A percentile compares a stretch with the other conserved stretches of the same genome.
Conservation (phyloP, 2,888 invertebrate species). For the Ochropleura leucogaster region DNA sequence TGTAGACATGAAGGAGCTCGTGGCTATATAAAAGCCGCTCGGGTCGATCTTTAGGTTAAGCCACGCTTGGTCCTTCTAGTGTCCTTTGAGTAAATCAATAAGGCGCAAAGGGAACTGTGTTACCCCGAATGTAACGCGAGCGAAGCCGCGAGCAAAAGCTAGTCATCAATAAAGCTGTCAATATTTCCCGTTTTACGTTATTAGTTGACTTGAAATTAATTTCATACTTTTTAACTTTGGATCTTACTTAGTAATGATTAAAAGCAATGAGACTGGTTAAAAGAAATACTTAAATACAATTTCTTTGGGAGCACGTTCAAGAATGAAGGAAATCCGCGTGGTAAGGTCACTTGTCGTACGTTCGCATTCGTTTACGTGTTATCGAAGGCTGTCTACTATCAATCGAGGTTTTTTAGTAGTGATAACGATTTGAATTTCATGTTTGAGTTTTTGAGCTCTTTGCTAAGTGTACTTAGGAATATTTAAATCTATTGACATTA, state of each 20-base stretch:
- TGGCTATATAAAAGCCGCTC: too few species aligned
- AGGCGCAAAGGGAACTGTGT: too few species aligned
- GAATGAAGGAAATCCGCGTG: conserved; percentile 59
- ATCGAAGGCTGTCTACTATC: conserved; percentile 55
- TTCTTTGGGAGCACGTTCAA: conserved; percentile 26
- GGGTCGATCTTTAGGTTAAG: background rate
- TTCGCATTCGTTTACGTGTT: conserved; percentile 22
- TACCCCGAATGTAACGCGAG: too few species aligned
- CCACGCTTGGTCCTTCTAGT: too few species aligned
- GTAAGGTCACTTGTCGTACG: conserved; percentile 49
- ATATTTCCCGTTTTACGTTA: too few species aligned
- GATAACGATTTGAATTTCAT: conserved; percentile 22
- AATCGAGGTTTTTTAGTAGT: conserved; percentile 22
- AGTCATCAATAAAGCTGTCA: too few species aligned
- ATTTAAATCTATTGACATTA: background rate
- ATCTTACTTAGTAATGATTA: too few species aligned
- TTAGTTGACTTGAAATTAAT: too few species aligned
- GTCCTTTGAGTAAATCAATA: too few species aligned
- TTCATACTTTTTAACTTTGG: too few species aligned
- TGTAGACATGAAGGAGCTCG: background rate
- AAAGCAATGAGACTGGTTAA: background rate
- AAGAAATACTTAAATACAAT: conserved; percentile 8
- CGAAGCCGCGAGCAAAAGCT: too few species aligned
- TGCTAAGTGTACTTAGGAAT: background rate
- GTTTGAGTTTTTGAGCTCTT: background rate